Evolutionary conservation across 1,140 invertebrate species (phyloP).

Genomic region (Zaprionus lachaisei): DNA sequence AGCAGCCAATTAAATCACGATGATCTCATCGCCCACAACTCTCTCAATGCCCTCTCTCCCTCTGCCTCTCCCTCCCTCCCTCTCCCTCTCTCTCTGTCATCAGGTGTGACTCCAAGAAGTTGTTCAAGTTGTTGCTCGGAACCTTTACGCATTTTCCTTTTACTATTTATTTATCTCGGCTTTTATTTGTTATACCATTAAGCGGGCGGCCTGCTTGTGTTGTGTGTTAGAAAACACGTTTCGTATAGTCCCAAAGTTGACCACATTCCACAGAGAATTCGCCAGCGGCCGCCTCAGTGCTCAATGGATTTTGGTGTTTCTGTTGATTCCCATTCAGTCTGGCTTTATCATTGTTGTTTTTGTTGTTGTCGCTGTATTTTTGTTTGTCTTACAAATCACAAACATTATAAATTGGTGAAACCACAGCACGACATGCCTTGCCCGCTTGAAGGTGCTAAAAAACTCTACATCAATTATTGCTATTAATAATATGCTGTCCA

Average conservation of each 20-base stretch:
- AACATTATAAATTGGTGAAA: constrained; percentile 77
- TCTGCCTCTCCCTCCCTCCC: not conserved
- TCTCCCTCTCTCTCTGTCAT: constrained; percentile 23
- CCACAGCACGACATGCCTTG: constrained; percentile 12
- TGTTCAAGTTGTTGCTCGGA: not conserved
- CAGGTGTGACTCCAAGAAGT: constrained; percentile 50
- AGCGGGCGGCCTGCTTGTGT: constrained; percentile 36
- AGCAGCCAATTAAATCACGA: constrained; percentile 72
- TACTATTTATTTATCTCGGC: constrained; percentile 78
- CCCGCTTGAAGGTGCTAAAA: constrained; percentile 62
- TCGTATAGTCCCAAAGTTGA: constrained; percentile 34
- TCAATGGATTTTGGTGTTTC: constrained; percentile 35
- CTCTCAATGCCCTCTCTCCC: constrained; percentile 27
- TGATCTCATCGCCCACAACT: constrained; percentile 76
- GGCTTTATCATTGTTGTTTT: not conserved
- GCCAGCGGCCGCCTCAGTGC: constrained; percentile 55
- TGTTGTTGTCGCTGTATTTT: constrained; percentile 26
- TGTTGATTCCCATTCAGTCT: constrained; percentile 34
- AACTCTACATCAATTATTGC: constrained; percentile 77
- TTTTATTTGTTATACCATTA: constrained; percentile 81
- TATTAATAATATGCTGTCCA: constrained; percentile 70
- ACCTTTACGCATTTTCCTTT: constrained; percentile 79
- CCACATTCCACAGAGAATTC: constrained; percentile 74
- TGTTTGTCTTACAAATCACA: constrained; percentile 79
- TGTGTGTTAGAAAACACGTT: constrained; percentile 68